Base-by-base conservation (phyloP, 2,888 invertebrate genomes). In the Euphydryas editha region DNA sequence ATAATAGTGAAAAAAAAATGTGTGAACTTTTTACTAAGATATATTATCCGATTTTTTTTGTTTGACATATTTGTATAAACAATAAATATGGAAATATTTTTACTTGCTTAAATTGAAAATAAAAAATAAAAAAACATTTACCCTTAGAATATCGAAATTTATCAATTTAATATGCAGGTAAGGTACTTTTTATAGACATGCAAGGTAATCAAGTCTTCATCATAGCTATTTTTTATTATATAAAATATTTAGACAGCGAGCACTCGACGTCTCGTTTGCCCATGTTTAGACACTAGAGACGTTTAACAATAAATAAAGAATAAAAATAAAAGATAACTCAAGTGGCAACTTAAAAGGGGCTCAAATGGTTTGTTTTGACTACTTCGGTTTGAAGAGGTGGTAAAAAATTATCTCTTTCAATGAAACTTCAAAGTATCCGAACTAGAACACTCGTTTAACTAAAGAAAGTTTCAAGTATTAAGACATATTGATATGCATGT, bases 301-400 rank as follows among this genome's bases (percentile, higher is more conserved):
- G 54, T 64, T 54, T 66, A 63, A 70, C 79, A 85, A 83, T 87
- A 85, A 88, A 87, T 85, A 84, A 83, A 82, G 74, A 80, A 82
- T 85, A 84, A 87, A 91, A 86, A 81, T 84, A 84, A 87, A 91
- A 85, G 81, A 80, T 17, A 54, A 17, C 81, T 91, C 89, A 84
- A 92, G 92, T 90, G 90, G 86, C 74, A 71, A 75, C 81, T 80
- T 81, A 78, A 84, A 87, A 85, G 78, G 81, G 82, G 75, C 81
- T 81, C 85, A 86, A 92, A 92, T 81, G 91, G 91, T 92, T 92
- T 92, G 92, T 92, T 92, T 86, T 90, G 92, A 90, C 90, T 91
- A 81, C 86, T 81, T 79, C 75, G 76, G 76, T 68, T 74, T 85
- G 79, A 78, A 86, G 85, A 82, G 82, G 78, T 78, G 82, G 71